Base-by-base conservation (phyloP, 2,888 invertebrate species). In the Seira musarum region DNA sequence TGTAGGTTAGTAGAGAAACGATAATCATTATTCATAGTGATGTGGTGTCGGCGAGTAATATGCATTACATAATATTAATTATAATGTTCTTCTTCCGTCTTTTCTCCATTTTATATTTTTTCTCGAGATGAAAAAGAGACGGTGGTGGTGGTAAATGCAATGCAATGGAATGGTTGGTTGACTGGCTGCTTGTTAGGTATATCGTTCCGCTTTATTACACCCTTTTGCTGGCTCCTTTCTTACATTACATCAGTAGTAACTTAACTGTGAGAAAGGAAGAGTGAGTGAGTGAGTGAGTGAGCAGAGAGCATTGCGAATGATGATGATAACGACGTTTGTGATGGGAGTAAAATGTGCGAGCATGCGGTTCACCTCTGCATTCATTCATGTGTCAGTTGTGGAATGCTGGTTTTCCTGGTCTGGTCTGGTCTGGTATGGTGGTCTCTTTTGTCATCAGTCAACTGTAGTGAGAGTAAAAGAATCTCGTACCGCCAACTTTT, bases 351-450 rank as follows among this genome's bases (percentile, higher is more conserved):
- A 49, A 60, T 60, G 60, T 60, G 60, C 22, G 60, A 60, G 60
- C 60, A 60, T 80, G 80, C 61, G 80, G 74, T 70, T 65, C 71
- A 63, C 67, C 63, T 81, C 71, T 70, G 53, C 63, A 81, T 76
- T 72, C 75, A 76, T 80, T 75, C 80, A 80, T 75, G 80, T 76
- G 80, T 72, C 75, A 76, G 75, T 81, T 81, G 80, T 81, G 80
- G 80, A 75, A 81, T 80, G 80, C 72, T 80, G 75, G 80, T 66
- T 71, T 81, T 25, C 74, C 70, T 75, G 60, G 64, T 61, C 79
- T 68, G n/a, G n/a, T n/a, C 70, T 75, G 60, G 64, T 61, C 30
- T 30, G 73, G 80, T 80, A 65, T 81, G 72, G 75, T 81, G 80
- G 80, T 81, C 80, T 75, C 69, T 66, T 81, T 76, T 81, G 76